Evolutionary conservation across 2,113 vertebrate species (phyloP), one percentile per base, ranked within the genome.

Genomic region (Nematolebias whitei): DNA sequence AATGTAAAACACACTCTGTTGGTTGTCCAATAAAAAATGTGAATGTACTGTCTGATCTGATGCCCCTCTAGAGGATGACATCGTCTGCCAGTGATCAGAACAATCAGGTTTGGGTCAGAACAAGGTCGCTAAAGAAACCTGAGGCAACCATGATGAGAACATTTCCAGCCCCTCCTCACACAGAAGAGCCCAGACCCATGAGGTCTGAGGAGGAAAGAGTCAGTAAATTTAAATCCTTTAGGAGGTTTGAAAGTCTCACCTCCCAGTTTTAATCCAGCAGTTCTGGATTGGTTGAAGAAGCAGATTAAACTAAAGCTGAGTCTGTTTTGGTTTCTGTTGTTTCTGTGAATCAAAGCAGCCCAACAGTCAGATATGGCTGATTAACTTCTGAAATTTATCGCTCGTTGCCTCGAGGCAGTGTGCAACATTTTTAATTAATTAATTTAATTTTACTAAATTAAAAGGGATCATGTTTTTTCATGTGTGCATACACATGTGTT

Each of bases 301-400:
- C 26, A n/a, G 3, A 4, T 29, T 29, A 48, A 49, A 1, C 20
- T 2, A 23, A 20, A 48, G 19, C 19, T 9, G 12, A 22, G 2
- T n/a, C 19, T 9, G 45, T 20, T 10, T 26, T 24, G 43, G n/a
- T n/a, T n/a, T n/a, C n/a, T n/a, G n/a, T n/a, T n/a, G n/a, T n/a
- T n/a, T 32, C 26, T 24, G 52, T 11, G 14, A 48, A 44, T 52
- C 61, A 52, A 51, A 63, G 61, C 51, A 24, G 41, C 43, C 24
- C 26, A 2, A 39, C 29, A 0, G 12, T 47, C 41, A 38, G 45
- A 66, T 35, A 29, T 4, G 7, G 7, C 26, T 29, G 26, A 29
- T 29, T 29, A 29, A 29, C 26, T 4, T 29, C 26, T 29, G 26
- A 29, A 29, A 7, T n/a, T n/a, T n/a, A n/a, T n/a, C n/a, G n/a